These are phyloP conservation scores for Microhierax caerulescens DNA, from an alignment of 2,797 vertebrate species.

Conservation along the genomic window DNA sequence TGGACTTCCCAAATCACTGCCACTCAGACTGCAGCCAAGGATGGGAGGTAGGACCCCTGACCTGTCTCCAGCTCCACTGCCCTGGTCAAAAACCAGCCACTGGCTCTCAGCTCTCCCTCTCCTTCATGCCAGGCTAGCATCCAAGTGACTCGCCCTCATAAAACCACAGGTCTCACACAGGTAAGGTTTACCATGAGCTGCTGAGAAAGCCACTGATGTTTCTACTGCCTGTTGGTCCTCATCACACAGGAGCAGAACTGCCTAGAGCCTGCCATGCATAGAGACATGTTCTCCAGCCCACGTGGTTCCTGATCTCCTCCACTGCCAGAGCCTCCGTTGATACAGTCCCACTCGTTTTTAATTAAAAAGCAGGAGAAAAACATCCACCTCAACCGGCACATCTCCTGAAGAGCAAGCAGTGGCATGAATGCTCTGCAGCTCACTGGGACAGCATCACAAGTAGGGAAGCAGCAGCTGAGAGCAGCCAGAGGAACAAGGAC, in stretches of 20 bases:
- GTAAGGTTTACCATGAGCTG: neutral
- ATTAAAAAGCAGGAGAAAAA: neutral
- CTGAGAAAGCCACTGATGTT: neutral
- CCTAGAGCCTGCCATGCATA: neutral
- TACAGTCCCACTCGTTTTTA: fast-evolving
- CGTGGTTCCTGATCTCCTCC: neutral
- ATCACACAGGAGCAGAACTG: neutral
- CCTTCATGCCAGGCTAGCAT: fast-evolving
- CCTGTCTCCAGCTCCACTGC: neutral
- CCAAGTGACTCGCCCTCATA: neutral
- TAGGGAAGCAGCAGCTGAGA: neutral
- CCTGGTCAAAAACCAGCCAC: neutral
- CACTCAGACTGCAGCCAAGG: neutral
- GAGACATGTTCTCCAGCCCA: neutral
- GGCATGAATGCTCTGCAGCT: neutral
- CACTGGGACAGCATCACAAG: neutral
- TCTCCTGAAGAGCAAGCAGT: neutral
- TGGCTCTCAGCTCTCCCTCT: neutral
- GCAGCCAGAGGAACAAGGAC: neutral
- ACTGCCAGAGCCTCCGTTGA: neutral
- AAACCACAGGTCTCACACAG: neutral
- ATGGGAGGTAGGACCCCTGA: neutral
- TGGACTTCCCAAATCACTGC: neutral
- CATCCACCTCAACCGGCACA: neutral
- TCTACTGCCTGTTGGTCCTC: neutral